These are phyloP conservation scores for Leptogaster cylindrica DNA, from an alignment of 2,888 invertebrate genomes.

Conservation along the genomic window DNA sequence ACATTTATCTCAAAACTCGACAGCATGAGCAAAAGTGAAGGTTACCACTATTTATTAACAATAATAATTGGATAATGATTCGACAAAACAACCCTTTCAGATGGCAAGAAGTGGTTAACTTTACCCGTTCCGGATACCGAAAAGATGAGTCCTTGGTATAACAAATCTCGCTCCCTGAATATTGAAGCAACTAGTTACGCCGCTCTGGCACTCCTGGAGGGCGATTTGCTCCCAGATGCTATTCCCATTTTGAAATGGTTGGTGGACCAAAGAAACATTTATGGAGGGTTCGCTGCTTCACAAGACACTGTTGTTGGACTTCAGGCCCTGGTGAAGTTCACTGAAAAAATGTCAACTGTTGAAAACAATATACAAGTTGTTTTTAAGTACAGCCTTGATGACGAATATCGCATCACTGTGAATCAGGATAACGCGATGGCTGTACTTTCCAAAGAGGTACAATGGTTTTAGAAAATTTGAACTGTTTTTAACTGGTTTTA, in stretches of 20 bases:
- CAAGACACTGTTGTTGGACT: constrained; percentile 80
- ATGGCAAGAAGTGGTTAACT: constrained; percentile 83
- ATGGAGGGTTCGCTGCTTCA: constrained; percentile 78
- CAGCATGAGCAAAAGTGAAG: constrained; percentile 64
- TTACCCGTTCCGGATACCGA: constrained; percentile 66
- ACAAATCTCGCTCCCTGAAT: constrained; percentile 70
- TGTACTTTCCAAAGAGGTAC: constrained; percentile 77
- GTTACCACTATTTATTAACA: constrained; percentile 41
- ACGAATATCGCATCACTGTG: constrained; percentile 67
- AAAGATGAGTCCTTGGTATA: constrained; percentile 71
- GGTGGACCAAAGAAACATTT: constrained; percentile 69
- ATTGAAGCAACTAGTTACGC: constrained; percentile 91
- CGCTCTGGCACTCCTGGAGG: constrained; percentile 73
- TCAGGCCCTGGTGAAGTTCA: constrained; percentile 68
- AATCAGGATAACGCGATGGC: constrained; percentile 81
- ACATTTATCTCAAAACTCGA: constrained; percentile 69
- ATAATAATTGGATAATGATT: too few species aligned
- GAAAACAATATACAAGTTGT: constrained; percentile 65
- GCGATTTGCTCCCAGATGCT: constrained; percentile 58
- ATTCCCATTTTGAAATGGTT: constrained; percentile 75
- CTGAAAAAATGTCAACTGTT: constrained; percentile 64
- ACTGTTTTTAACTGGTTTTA: neutral
- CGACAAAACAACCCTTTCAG: too few species aligned
- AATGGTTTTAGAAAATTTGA: neutral
- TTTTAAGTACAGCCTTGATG: constrained; percentile 64